phyloP scores from a whole-genome alignment of 1,140 invertebrate genomes.

The Grapholita molesta region DNA sequence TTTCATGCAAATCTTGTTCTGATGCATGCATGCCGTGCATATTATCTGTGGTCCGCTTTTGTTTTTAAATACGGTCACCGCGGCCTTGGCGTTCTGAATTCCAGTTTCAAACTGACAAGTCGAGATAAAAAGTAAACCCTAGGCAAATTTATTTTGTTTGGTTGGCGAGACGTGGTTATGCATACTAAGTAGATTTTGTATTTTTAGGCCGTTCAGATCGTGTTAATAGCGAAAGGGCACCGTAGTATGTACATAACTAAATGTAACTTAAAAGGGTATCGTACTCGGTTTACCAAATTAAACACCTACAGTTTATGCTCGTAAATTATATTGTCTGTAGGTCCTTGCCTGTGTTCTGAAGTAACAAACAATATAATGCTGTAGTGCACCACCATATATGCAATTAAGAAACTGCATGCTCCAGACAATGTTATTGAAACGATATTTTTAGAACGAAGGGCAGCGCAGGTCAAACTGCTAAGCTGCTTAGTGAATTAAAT shows the following conservation, averaged over 20 bases:
- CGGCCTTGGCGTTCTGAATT: not conserved
- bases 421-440: not conserved
- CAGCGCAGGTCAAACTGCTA: not conserved
- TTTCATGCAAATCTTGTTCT: not conserved
- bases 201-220: not conserved
- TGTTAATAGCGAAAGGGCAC: not conserved
- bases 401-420: not conserved
- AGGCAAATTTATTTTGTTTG: not conserved
- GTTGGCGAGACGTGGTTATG: not conserved
- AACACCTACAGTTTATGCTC: too few species aligned
- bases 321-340: too few species aligned
- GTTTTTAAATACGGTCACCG: conserved; percentile 5
- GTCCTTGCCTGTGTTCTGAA: too few species aligned
- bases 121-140: not conserved
- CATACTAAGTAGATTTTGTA: not conserved
- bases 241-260: too few species aligned
- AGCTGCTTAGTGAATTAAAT: not conserved
- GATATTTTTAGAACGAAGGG: not conserved
- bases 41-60: conserved; percentile 14
- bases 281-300: too few species aligned
- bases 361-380: too few species aligned
- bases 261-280: too few species aligned
- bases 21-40: not conserved
- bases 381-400: not conserved
- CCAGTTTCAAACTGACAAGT: not conserved